Conservation (phyloP, 2,797 vertebrate species). For the Myoxocephalus aenaeus region DNA sequence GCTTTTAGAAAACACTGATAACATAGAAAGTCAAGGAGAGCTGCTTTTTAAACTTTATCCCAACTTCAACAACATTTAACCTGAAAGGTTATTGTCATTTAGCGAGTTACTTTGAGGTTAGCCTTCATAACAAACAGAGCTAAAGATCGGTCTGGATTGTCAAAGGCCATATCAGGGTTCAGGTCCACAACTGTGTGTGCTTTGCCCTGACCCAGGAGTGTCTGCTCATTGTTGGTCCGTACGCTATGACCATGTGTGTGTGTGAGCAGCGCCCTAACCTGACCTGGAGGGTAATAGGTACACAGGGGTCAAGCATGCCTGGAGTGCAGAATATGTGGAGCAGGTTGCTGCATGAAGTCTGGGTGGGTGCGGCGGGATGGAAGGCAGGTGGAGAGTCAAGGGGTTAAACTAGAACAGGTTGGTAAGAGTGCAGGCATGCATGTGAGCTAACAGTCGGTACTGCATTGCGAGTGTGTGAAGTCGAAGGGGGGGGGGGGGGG, state of each 20-base stretch:
- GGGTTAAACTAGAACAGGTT: conserved; percentile 73
- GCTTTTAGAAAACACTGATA: conserved; percentile 35
- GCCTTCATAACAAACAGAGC: conserved; percentile 58
- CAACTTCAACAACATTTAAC: conserved; percentile 42
- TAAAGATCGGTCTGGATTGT: background rate
- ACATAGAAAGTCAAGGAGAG: conserved; percentile 4
- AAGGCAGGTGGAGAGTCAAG: conserved; percentile 71
- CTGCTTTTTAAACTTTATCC: conserved; percentile 20
- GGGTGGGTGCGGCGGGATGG: conserved; percentile 34
- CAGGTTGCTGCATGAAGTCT: conserved; percentile 60
- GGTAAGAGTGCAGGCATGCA: conserved; percentile 45
- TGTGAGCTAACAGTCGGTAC: conserved; percentile 40
- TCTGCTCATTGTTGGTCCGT: conserved; percentile 50
- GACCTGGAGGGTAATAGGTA: conserved; percentile 56
- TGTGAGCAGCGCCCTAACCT: conserved; percentile 33
- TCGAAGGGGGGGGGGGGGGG: conserved; percentile 25
- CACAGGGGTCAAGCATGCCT: conserved; percentile 65
- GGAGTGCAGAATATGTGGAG: conserved; percentile 64
- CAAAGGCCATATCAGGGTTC: conserved; percentile 31
- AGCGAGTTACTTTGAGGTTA: conserved; percentile 50
- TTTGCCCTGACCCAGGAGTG: conserved; percentile 45
- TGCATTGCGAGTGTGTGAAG: conserved; percentile 48
- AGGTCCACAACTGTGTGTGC: conserved; percentile 30
- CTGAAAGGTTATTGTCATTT: conserved; percentile 40
- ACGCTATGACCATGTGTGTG: conserved; percentile 1